phyloP scores from a whole-genome alignment of 2,797 vertebrate genomes.

The Perodicticus potto region DNA sequence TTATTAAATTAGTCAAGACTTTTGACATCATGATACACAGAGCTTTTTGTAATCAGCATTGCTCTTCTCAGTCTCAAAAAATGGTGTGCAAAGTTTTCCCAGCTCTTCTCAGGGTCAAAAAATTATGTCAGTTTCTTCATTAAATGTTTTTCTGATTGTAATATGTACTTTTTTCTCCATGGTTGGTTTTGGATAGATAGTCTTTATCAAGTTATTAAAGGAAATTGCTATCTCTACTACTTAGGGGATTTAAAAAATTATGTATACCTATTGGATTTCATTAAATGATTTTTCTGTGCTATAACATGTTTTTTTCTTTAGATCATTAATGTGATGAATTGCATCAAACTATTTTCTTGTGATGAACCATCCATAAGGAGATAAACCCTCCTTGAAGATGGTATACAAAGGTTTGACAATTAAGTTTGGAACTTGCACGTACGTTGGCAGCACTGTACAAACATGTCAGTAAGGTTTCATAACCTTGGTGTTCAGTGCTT shows the following conservation, averaged over 20 bases:
- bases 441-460: too few species aligned
- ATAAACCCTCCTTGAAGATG: not conserved
- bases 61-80: not conserved
- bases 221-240: not conserved
- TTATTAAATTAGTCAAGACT: not conserved
- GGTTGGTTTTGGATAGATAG: not conserved
- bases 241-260: not conserved
- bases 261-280: not conserved
- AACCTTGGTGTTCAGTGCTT: too few species aligned
- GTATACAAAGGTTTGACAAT: too few species aligned
- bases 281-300: not conserved
- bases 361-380: not conserved
- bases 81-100: not conserved
- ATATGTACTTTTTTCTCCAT: not conserved
- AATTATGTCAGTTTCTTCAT: not conserved
- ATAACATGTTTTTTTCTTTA: not conserved
- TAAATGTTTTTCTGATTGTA: not conserved
- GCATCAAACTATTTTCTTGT: constrained; percentile 36
- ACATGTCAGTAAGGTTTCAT: too few species aligned
- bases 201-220: not conserved
- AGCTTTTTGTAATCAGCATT: not conserved
- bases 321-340: not conserved
- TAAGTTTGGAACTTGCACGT: too few species aligned
- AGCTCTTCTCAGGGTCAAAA: too few species aligned
- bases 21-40: not conserved